These are phyloP conservation scores for Troides oblongomaculatus DNA, from an alignment of 2,888 invertebrate species.

Conservation along the genomic window DNA sequence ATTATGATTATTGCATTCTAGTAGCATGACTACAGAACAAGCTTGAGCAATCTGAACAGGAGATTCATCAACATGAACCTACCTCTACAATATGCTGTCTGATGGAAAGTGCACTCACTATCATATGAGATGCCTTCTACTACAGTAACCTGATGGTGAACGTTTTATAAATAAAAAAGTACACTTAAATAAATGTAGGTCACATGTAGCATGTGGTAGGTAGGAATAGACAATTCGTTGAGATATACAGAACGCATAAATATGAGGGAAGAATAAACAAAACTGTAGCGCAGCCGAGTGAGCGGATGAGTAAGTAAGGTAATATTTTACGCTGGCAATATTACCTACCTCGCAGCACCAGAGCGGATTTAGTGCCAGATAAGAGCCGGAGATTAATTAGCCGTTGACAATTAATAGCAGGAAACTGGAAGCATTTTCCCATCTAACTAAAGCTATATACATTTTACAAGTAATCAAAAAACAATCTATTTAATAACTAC, in stretches of 20 bases:
- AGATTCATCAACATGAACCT: too few species aligned
- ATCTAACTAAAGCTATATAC: neutral
- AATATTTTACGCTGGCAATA: neutral
- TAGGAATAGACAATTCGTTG: neutral
- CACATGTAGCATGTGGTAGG: too few species aligned
- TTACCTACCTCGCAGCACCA: neutral
- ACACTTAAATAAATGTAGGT: too few species aligned
- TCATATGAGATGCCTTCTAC: too few species aligned
- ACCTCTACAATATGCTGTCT: too few species aligned
- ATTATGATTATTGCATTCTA: too few species aligned
- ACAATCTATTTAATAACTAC: neutral
- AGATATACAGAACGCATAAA: neutral
- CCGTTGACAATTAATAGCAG: constrained; percentile 1
- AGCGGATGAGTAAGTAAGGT: constrained; percentile 1
- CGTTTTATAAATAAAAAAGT: too few species aligned
- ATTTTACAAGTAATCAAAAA: neutral
- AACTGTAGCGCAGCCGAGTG: neutral
- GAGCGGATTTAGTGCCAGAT: constrained; percentile 1
- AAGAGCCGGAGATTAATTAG: neutral
- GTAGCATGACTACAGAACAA: too few species aligned
- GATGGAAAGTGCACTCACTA: too few species aligned
- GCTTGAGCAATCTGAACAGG: too few species aligned
- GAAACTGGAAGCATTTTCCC: neutral
- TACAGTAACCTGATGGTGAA: too few species aligned
- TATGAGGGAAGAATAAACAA: neutral